Base-by-base conservation (phyloP, 2,113 vertebrate genomes). In the Pangasianodon hypophthalmus region DNA sequence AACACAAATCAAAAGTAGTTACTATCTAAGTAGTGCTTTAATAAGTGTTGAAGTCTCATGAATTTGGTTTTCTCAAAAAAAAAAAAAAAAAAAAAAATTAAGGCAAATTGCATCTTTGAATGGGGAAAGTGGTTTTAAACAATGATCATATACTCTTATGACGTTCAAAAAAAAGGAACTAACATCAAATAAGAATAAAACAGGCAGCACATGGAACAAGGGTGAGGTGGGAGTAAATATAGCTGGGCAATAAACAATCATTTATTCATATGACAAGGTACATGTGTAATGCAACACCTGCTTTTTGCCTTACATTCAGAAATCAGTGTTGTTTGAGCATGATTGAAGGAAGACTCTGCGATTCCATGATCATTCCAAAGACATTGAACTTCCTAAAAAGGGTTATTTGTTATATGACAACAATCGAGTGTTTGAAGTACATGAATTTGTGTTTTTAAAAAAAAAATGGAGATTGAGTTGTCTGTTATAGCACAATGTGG, bases 281-380 rank as follows among this genome's bases (percentile, higher is more conserved):
- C 37, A 88, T 6, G 14, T 29, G 62, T 41, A 69, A 82, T 83
- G 62, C 9, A 46, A 88, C 75, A 77, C 77, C 88, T 89, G 88
- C 52, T 24, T 62, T 19, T 10, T 11, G 41, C 77, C 87, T 81
- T 88, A 86, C 90, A 91, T 88, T 91, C 91, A 91, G 85, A 80
- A 85, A 64, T 86, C 84, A 86, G 82, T 77, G 87, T 77, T 56
- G 75, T 79, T 73, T 75, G 60, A 71, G 29, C 13, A 46, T 69
- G 77, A 89, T 32, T 87, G 89, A 60, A 88, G 89, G 90, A 93
- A 91, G 90, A 88, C 90, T 86, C 81, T 86, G 77, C 46, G 85
- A 91, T 90, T 90, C 69, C 87, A 67, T 50, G 48, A 90, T 52
- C 48, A 85, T 88, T 29, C 81, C 60, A 24, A 73, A 87, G 84